Base-by-base conservation (phyloP, 1,140 invertebrate species). In the Phymastichus coffea region DNA sequence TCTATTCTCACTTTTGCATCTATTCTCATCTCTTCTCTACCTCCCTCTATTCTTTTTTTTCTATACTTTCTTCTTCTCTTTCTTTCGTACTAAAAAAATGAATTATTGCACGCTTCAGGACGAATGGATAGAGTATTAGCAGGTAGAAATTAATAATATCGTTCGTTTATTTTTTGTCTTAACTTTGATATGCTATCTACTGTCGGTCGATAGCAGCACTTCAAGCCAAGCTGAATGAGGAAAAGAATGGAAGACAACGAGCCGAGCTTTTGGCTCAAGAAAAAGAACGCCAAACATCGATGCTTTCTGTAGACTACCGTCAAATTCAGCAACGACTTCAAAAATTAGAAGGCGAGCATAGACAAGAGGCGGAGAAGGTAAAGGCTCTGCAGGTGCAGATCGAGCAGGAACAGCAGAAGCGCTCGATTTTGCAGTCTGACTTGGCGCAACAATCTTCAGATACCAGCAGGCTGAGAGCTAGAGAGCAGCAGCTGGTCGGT, bases 231-330 rank as follows among this genome's bases (percentile, higher is more conserved):
- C 77, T 96, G 40, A 94, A 93, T 67, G 93, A 95, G 74, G 94
- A 97, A 73, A 94, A 94, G 72, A 85, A 82, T 43, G 85, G 87
- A 0, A 82, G 93, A 48, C 91, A 94, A 70, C 88, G 90, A 59
- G 87, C 91, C 0, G 94, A 97, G 70, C 83, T 89, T 35, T 84
- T 86, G 20, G 88, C 87, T 8, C 92, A 98, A 74, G 94, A 97
- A 71, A 93, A 93, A 68, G 95, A 98, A 74, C 83, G 95, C 8
- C 92, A 96, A 74, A 91, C 95, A 70, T 96, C 91, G 6, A 96
- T 97, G 89, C 78, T 98, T 1, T 91, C 89, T 15, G 92, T 98
- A 4, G 95, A 98, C 76, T 93, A 95, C 72, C 82, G 92, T 8
- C 94, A 97, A 78, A 90, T 96, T 63, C 91, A 95, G 69, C 89